Evolutionary conservation across 2,888 invertebrate species (phyloP), one percentile per base, ranked within the genome.

Genomic region (Drepana falcataria): DNA sequence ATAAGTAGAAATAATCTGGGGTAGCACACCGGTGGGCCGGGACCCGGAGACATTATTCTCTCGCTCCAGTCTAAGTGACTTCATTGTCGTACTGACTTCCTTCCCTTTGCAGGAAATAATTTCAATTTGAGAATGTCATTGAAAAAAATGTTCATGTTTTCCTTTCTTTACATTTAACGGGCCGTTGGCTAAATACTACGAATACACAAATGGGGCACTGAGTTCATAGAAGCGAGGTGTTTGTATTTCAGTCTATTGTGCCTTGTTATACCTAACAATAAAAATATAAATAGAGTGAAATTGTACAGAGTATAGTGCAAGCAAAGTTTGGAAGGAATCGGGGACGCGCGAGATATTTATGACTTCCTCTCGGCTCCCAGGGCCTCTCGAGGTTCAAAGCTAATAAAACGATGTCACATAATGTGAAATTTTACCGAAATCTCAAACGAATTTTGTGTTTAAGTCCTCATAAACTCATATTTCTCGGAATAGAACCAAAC

Each of bases 41-140:
- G 62, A 65, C 66, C 68, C 67, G 66, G 60, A 60, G 73, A 81
- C 86, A 83, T 87, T 86, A 85, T 84, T 87, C 86, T 83, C 81
- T 76, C 73, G 66, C 76, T 78, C 71, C 71, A 64, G 69, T 76
- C 75, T 80, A 81, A 85, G 79, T 82, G 81, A 83, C 81, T 85
- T 80, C 81, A 81, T 82, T 81, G 81, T 78, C 82, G 77, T 80
- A 77, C 75, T 77, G 78, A 80, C 83, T 87, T 87, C 84, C 86
- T 84, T 85, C 83, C 83, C 68, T 66, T 64, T 62, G 61, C 74
- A 73, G 73, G 76, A 80, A 81, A 85, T 80, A 78, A 85, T 85
- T 85, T 81, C 77, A 80, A 79, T 82, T 81, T 81, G 74, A 70
- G 73, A 64, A 64, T 71, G 71, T 73, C 76, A 78, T 78, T 79